Percentiles rank a stretch among this genome's conserved stretches.
These are phyloP conservation scores for Actinemys pallida DNA, from an alignment of 2,113 vertebrate genomes.

Conservation along the genomic window DNA sequence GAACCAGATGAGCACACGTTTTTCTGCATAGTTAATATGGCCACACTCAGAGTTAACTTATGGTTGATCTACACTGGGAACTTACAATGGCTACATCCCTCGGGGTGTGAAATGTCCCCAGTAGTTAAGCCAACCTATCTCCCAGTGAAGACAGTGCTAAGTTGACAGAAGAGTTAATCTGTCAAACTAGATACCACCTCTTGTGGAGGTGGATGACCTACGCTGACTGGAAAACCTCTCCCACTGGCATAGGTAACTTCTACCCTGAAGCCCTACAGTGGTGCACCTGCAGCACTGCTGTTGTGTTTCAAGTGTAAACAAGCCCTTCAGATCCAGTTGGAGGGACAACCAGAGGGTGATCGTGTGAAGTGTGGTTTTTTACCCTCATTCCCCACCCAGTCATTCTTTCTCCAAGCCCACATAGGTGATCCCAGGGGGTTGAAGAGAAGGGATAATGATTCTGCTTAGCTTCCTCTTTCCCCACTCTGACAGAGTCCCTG, in stretches of 20 bases:
- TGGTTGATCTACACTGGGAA: not conserved
- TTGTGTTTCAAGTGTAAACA: not conserved
- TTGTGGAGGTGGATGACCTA: not conserved
- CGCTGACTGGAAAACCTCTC: not conserved
- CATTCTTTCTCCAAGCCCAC: not conserved
- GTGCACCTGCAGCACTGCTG: not conserved
- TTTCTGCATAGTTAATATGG: not conserved
- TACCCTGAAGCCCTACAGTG: not conserved
- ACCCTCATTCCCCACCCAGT: rapidly evolving
- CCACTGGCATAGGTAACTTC: not conserved
- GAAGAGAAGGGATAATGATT: not conserved
- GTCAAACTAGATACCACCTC: no score
- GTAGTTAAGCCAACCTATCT: no score
- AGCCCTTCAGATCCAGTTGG: not conserved
- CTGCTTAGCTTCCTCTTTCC: not conserved
- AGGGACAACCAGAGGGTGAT: not conserved
- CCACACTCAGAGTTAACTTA: not conserved
- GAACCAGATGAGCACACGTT: not conserved
- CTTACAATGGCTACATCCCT: not conserved
- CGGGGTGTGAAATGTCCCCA: not conserved
- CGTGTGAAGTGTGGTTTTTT: not conserved
- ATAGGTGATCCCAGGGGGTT: not conserved
- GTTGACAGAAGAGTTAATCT: no score
- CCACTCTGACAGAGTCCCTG: not conserved
- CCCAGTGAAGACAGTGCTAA: no score